Base-by-base conservation (phyloP, 2,797 vertebrate species). In the Muraenolepis orangiensis region DNA sequence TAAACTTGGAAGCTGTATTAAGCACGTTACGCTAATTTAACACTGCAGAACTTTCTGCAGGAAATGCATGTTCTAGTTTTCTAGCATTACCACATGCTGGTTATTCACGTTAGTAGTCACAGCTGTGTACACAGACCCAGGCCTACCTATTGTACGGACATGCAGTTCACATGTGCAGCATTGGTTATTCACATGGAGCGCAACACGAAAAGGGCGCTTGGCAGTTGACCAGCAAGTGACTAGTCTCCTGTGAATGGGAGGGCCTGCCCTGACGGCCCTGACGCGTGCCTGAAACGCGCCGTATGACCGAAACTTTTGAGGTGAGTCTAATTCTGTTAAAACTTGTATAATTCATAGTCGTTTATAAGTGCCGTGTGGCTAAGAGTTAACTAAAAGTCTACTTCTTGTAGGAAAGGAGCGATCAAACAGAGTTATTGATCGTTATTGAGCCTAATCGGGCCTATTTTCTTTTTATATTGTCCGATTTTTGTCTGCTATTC, bases 241-340 rank as follows among this genome's bases (percentile, higher is more conserved):
- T 23, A n/a, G n/a, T 70, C 40, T 4, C 4, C 31, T 70, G 8
- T 70, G 4, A 40, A 26, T 14, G 32, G 31, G 69, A 1, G 34
- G 40, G 69, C 2, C 69, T n/a, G n/a, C n/a, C n/a, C n/a, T n/a
- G n/a, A n/a, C n/a, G n/a, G 10, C 6, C 20, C 13, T 26, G 6
- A 28, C 38, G 38, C 23, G 71, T 81, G 28, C n/a, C n/a, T n/a
- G n/a, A n/a, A n/a, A 57, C 20, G 30, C 69, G 32, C 69, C 85
- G 89, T 88, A 26, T 88, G 86, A 89, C 87, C 85, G 82, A 85
- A 88, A 87, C 80, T 85, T 79, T 20, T 0, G 40, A 88, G 91
- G 91, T 92, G 89, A 92, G 91, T 91, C 30, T 16, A 14, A 79
- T 78, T 86, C 75, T 78, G 77, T 3, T 64, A 26, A 64, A 23